These are phyloP conservation scores for Melopsittacus undulatus DNA, from an alignment of 2,797 vertebrate species.

Conservation along the genomic window DNA sequence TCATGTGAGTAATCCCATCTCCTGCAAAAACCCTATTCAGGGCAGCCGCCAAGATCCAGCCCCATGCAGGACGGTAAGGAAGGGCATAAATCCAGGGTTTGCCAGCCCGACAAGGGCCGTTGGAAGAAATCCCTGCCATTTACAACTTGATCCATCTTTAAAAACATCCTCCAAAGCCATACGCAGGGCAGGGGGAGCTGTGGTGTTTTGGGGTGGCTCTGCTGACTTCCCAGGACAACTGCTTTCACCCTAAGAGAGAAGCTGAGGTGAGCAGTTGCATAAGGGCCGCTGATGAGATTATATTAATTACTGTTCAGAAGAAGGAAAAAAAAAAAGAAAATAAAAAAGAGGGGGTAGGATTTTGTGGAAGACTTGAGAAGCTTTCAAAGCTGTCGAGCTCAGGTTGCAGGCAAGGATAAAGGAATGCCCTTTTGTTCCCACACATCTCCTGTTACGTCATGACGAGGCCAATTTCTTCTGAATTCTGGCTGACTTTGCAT, in stretches of 20 bases:
- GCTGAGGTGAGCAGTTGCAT: constrained; percentile 72
- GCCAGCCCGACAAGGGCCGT: background rate
- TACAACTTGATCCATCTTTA: constrained; percentile 54
- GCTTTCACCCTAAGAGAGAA: constrained; percentile 29
- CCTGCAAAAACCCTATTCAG: constrained; percentile 54
- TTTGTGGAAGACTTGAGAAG: constrained; percentile 65
- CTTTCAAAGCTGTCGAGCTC: constrained; percentile 73
- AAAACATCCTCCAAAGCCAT: background rate
- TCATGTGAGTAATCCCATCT: constrained; percentile 45
- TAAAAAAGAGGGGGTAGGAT: background rate
- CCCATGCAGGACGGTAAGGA: constrained; percentile 12
- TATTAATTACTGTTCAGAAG: constrained; percentile 54
- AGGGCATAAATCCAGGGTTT: constrained; percentile 7
- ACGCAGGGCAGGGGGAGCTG: background rate
- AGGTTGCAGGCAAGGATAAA: constrained; percentile 74
- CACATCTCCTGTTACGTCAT: constrained; percentile 79
- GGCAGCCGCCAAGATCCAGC: constrained; percentile 47
- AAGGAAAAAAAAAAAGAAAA: background rate
- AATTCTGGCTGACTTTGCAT: constrained; percentile 57
- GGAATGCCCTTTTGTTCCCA: constrained; percentile 78
- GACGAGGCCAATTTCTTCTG: constrained; percentile 62
- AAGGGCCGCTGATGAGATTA: constrained; percentile 66
- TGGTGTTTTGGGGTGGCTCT: background rate
- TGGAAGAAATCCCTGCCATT: constrained; percentile 57
- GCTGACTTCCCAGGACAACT: background rate